phyloP scores from a whole-genome alignment of 2,113 vertebrate genomes.

The Hypomesus transpacificus region DNA sequence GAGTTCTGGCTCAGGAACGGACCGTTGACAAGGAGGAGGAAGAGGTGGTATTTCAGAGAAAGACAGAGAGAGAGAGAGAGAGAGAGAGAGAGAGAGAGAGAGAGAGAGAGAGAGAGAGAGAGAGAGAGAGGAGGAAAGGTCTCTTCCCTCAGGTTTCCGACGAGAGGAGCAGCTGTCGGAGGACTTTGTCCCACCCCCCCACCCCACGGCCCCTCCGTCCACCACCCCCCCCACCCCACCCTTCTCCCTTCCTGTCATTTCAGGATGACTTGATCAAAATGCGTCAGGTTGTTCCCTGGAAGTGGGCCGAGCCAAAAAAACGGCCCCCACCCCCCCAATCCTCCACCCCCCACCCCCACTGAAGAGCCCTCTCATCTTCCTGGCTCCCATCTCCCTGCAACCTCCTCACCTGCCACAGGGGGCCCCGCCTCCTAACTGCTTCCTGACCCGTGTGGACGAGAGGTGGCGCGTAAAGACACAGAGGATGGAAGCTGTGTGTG shows the following conservation, averaged over 20 bases:
- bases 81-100: conserved; percentile 7
- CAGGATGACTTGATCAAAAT: conserved; percentile 12
- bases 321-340: conserved; percentile 21
- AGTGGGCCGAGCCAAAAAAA: conserved; percentile 21
- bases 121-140: conserved; percentile 19
- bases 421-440: conserved; percentile 22
- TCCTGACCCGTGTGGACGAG: conserved; percentile 26
- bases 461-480: too few species aligned
- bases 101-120: conserved; percentile 10
- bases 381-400: conserved; percentile 7
- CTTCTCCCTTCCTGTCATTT: not conserved
- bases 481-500: not conserved
- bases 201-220: conserved; percentile 48
- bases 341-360: conserved; percentile 3
- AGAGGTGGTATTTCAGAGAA: too few species aligned
- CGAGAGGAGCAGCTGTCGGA: conserved; percentile 63
- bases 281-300: conserved; percentile 22
- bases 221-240: not conserved
- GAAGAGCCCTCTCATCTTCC: conserved; percentile 1
- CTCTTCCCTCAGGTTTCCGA: conserved; percentile 35
- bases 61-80: too few species aligned
- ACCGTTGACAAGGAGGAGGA: conserved; percentile 22
- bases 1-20: conserved; percentile 19
- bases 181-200: conserved; percentile 1
- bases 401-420: conserved; percentile 2